Percentiles rank a stretch among this genome's conserved stretches.
Conservation (phyloP, 2,888 invertebrate species). For the Calephelis perditalis region DNA sequence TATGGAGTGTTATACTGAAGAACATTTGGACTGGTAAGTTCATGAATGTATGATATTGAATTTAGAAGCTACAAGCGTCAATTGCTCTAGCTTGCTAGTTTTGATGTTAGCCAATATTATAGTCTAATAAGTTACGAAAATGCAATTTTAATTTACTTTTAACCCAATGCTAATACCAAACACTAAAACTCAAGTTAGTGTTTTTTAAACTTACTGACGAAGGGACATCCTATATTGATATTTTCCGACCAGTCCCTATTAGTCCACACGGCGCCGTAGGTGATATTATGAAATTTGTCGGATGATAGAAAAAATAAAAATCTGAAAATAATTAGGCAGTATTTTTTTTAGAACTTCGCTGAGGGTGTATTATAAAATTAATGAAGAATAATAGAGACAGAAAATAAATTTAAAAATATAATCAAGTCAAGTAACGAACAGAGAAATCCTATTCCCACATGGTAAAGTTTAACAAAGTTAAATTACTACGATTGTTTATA, state of each 20-base stretch:
- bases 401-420: constrained; percentile 59
- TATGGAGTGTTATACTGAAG: constrained; percentile 12
- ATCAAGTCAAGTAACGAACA: constrained; percentile 46
- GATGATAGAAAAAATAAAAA: constrained; percentile 76
- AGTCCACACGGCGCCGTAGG: constrained; percentile 53
- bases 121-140: constrained; percentile 2
- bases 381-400: constrained; percentile 62
- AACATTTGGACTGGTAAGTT: constrained; percentile 1
- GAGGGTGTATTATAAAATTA: constrained; percentile 61
- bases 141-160: constrained; percentile 4
- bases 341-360: constrained; percentile 74
- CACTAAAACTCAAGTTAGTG: constrained; percentile 53
- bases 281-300: constrained; percentile 65
- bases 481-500: constrained; percentile 63
- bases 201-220: constrained; percentile 64
- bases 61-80: constrained; percentile 26
- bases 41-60: constrained; percentile 14
- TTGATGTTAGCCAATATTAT: not conserved
- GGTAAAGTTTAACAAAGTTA: constrained; percentile 72
- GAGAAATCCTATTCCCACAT: constrained; percentile 60
- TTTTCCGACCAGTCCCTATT: constrained; percentile 61
- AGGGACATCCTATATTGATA: constrained; percentile 49
- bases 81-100: constrained; percentile 17
- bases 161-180: constrained; percentile 68
- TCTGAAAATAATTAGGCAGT: constrained; percentile 76